These are phyloP conservation scores for Cryptoblepharus egeriae DNA, from an alignment of 2,797 vertebrate species.

Conservation along the genomic window DNA sequence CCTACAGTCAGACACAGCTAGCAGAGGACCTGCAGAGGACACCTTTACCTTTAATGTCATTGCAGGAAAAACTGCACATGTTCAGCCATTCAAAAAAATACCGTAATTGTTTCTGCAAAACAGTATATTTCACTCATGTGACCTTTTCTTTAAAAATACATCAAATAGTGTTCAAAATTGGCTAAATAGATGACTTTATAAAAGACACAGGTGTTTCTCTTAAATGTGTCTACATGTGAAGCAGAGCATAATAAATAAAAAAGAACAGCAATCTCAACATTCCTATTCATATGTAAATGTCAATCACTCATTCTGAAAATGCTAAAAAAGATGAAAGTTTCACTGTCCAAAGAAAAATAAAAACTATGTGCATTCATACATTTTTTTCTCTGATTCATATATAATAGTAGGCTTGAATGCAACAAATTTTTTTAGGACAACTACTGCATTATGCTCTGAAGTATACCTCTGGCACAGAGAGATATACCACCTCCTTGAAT, in stretches of 20 bases:
- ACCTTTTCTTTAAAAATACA: not conserved
- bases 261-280: not conserved
- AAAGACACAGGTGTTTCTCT: not conserved
- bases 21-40: no score
- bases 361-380: not conserved
- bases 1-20: no score
- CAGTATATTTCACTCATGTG: not conserved
- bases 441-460: constrained; percentile 23
- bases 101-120: not conserved
- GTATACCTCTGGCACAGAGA: constrained; percentile 12
- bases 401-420: constrained; percentile 19
- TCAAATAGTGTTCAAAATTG: not conserved
- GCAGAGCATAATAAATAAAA: constrained; percentile 7
- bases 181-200: not conserved
- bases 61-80: not conserved
- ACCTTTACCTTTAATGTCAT: no score
- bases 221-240: constrained; percentile 5
- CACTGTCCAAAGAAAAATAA: not conserved
- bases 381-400: constrained; percentile 16
- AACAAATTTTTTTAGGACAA: not conserved
- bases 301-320: constrained; percentile 4
- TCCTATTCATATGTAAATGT: constrained; percentile 36
- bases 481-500: not conserved
- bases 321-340: constrained; percentile 28
- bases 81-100: not conserved